Base-by-base conservation (phyloP, 1,140 invertebrate genomes). In the Diploscapter pachys region DNA sequence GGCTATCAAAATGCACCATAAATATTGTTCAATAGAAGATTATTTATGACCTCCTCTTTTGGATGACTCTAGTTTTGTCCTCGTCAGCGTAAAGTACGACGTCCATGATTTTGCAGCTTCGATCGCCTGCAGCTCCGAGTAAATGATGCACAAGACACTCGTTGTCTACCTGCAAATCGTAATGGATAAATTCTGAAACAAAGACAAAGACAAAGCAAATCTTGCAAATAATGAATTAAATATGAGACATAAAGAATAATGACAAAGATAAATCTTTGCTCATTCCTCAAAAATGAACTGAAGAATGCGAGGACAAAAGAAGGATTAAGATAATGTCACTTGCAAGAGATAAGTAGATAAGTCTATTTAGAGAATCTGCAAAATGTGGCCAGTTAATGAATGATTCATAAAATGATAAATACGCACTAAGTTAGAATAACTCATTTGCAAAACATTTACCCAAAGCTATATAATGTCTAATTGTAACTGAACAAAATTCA, bases 21-120 rank as follows among this genome's bases (percentile, higher is more conserved):
- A 59, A 9, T 13, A 59, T 59, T 11, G 57, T 2, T 13, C 9
- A 59, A 13, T 59, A 11, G 0, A 59, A 13, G 9, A 59, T 13
- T 61, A 61, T 4, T 4, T 2, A 51, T 53, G 54, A 74, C 73
- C 73, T 59, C 55, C 73, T 68, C 57, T 74, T 74, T 52, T 57
- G 55, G 31, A 55, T 53, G 61, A 56, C 11, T 48, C 56, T 68
- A 9, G 66, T 65, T 74, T 74, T 74, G 13, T 74, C 73, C 53
- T 74, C 73, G 53, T 74, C 73, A 13, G 63, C 64, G 53, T 74
- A 74, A 8, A 74, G 53, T 11, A 74, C 73, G 5, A 74, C 55
- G 53, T 74, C 73, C 48, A 74, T 52, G 13, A 69, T 74, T 52
- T 74, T 67, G 2, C 8, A 13, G 57, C 63, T 69, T 74, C 57